Evolutionary conservation across 2,113 vertebrate genomes (phyloP).

Genomic region (Hippolais icterina): DNA sequence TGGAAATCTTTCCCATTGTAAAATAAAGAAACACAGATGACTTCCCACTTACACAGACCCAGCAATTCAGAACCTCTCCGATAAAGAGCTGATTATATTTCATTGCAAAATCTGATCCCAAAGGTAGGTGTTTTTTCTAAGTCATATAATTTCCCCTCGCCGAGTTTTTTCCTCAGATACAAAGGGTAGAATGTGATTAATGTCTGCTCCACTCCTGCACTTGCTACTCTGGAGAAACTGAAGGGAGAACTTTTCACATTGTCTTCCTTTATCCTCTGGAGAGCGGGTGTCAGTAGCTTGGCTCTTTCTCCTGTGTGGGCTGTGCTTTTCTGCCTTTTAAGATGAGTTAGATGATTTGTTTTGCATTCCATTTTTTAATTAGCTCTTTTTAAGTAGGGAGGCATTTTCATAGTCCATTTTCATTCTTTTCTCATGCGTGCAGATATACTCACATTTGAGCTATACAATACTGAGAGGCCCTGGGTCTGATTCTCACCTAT

Average conservation of each 20-base stretch:
- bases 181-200: slow-evolving; percentile 58
- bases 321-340: neutral
- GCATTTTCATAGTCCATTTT: slow-evolving; percentile 23
- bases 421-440: neutral
- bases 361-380: slow-evolving; percentile 58
- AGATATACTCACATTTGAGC: neutral
- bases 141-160: neutral
- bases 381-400: slow-evolving; percentile 3
- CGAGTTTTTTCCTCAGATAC: neutral
- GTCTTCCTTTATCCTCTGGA: neutral
- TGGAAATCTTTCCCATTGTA: neutral
- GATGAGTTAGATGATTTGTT: slow-evolving; percentile 51
- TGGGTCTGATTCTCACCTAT: neutral
- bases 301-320: neutral
- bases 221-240: neutral
- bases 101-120: slow-evolving; percentile 57
- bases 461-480: neutral
- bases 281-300: neutral
- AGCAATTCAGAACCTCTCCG: slow-evolving; percentile 64
- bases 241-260: neutral
- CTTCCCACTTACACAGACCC: slow-evolving; percentile 54
- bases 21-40: slow-evolving; percentile 53
- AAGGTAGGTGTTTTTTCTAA: slow-evolving; percentile 46
- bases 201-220: neutral
- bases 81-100: slow-evolving; percentile 61